A percentile compares a stretch with the other conserved stretches of the same genome.
Evolutionary conservation across 2,797 vertebrate genomes (phyloP).

Genomic region (Euthynnus affinis): DNA sequence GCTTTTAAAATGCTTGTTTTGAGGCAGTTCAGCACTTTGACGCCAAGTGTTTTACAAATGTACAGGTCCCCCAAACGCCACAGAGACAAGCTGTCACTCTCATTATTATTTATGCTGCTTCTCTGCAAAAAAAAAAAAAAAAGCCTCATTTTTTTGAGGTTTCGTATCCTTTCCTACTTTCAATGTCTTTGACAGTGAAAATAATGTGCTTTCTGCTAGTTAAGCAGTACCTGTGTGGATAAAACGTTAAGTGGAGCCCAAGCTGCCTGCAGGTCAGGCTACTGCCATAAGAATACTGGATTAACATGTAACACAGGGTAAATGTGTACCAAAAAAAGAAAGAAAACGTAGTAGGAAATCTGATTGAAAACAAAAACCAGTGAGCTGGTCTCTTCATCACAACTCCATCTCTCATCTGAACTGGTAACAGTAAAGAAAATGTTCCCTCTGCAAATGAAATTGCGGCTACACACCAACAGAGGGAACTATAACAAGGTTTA

Average conservation of each 20-base stretch:
- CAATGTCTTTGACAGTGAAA: constrained; percentile 24
- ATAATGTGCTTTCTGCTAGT: constrained; percentile 24
- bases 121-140: constrained; percentile 4
- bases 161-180: constrained; percentile 11
- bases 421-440: neutral
- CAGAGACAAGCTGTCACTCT: neutral
- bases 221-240: constrained; percentile 49
- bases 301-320: constrained; percentile 14
- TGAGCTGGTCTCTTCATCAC: neutral
- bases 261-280: constrained; percentile 83
- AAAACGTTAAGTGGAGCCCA: constrained; percentile 59
- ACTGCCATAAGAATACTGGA: constrained; percentile 43
- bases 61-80: constrained; percentile 13
- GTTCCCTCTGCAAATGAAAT: neutral
- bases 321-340: constrained; percentile 26
- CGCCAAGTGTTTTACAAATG: constrained; percentile 13
- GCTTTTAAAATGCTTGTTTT: constrained; percentile 44
- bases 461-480: constrained; percentile 39
- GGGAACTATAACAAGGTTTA: constrained; percentile 23
- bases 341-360: neutral
- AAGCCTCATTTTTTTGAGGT: neutral
- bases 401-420: neutral
- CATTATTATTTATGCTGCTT: neutral
- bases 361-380: constrained; percentile 4
- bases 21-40: constrained; percentile 62